phyloP scores from a whole-genome alignment of 2,888 invertebrate genomes.

The Ferrisia virgata region DNA sequence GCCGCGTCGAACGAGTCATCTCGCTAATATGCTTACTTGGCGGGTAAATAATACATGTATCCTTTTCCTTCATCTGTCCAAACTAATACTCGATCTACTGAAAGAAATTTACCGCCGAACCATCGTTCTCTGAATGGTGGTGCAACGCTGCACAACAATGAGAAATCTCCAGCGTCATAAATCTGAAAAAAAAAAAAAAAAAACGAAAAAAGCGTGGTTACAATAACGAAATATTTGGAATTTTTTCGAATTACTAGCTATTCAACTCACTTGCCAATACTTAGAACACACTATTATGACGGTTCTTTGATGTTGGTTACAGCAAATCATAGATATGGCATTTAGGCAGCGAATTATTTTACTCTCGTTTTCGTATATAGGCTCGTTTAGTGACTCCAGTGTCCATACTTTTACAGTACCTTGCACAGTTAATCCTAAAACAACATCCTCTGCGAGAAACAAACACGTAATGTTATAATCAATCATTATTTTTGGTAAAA shows the following conservation, averaged over 20 bases:
- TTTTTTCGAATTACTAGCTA: background rate
- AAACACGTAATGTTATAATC: background rate
- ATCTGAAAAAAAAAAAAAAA: constrained; percentile 56
- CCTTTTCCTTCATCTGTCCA: constrained; percentile 97
- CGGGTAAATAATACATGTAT: constrained; percentile 90
- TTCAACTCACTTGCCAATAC: constrained; percentile 80
- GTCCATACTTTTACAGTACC: constrained; percentile 98
- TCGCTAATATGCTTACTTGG: constrained; percentile 71
- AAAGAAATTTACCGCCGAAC: constrained; percentile 92
- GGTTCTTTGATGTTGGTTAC: constrained; percentile 91
- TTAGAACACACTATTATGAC: constrained; percentile 95
- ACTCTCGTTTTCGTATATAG: constrained; percentile 86
- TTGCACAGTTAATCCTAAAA: constrained; percentile 89
- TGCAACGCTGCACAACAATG: constrained; percentile 86
- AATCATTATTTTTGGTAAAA: too few relatives aligned
- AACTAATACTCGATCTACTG: constrained; percentile 85
- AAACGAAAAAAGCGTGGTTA: too few relatives aligned
- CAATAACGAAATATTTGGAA: background rate
- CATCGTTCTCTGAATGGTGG: constrained; percentile 87
- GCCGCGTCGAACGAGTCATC: background rate
- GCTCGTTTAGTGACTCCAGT: constrained; percentile 77
- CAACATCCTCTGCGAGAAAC: constrained; percentile 78
- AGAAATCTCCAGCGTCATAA: constrained; percentile 87
- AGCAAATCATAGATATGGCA: constrained; percentile 89
- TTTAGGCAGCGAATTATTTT: constrained; percentile 93